A percentile compares a stretch with the other conserved stretches of the same genome.
These are phyloP conservation scores for Hippopotamyrus pictus DNA, from an alignment of 2,797 vertebrate species.

Conservation along the genomic window DNA sequence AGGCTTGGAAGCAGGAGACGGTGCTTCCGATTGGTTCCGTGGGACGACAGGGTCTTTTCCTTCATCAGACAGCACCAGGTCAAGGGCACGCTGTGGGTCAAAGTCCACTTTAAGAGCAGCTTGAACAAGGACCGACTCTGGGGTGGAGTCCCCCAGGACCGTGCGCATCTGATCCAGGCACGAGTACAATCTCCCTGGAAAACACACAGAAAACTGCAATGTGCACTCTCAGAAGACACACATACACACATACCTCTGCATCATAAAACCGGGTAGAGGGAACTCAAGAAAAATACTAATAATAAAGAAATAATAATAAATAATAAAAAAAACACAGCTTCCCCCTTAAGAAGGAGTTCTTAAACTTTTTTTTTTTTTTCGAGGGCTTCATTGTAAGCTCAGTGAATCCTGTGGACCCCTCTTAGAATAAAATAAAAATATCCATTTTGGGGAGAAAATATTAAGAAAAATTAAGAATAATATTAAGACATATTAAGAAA, in stretches of 20 bases:
- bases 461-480: background rate
- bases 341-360: background rate
- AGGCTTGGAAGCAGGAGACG: constrained; percentile 46
- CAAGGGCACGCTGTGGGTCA: constrained; percentile 81
- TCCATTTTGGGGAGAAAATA: background rate
- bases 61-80: constrained; percentile 74
- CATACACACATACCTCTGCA: background rate
- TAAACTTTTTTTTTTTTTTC: background rate
- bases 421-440: background rate
- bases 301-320: too few relatives aligned
- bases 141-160: constrained; percentile 77
- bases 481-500: too few relatives aligned
- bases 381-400: background rate
- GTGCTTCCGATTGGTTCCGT: constrained; percentile 48
- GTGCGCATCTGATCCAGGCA: constrained; percentile 93
- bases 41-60: constrained; percentile 43
- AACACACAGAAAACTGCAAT: constrained; percentile 15
- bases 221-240: background rate
- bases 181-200: constrained; percentile 78
- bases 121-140: constrained; percentile 76
- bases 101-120: constrained; percentile 76
- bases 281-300: background rate
- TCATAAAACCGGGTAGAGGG: background rate
- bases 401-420: background rate
- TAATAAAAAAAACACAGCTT: background rate